Evolutionary conservation across 2,113 vertebrate species (phyloP).

Genomic region (Petrocephalus zakoni): DNA sequence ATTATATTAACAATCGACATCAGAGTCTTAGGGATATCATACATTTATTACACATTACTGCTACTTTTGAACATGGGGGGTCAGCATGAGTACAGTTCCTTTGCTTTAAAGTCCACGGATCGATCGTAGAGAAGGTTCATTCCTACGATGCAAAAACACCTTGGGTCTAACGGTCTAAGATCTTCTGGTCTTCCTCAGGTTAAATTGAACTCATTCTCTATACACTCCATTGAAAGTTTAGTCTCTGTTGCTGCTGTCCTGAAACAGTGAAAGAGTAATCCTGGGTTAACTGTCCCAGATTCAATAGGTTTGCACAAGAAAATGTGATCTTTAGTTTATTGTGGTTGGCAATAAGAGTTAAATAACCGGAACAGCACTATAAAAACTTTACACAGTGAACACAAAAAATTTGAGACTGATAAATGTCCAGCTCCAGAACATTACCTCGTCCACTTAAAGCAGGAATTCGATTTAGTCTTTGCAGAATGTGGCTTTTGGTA

Average conservation of each 20-base stretch:
- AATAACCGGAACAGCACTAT: background rate
- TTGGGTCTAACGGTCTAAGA: background rate
- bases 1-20: background rate
- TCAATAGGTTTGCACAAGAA: background rate
- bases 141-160: background rate
- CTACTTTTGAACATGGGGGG: background rate
- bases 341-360: background rate
- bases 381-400: background rate
- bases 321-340: background rate
- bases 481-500: slow-evolving; percentile 66
- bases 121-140: background rate
- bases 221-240: slow-evolving; percentile 72
- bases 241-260: slow-evolving; percentile 70
- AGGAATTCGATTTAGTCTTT: slow-evolving; percentile 66
- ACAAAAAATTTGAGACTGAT: slow-evolving; percentile 3
- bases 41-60: background rate
- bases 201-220: slow-evolving; percentile 57
- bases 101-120: background rate
- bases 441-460: slow-evolving; percentile 57
- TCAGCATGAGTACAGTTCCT: background rate
- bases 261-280: slow-evolving; percentile 18
- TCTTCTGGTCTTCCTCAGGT: background rate
- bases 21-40: background rate
- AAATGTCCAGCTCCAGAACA: slow-evolving; percentile 60
- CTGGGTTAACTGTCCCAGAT: background rate